phyloP scores from a whole-genome alignment of 2,113 vertebrate genomes.

The Ameiurus melas region DNA sequence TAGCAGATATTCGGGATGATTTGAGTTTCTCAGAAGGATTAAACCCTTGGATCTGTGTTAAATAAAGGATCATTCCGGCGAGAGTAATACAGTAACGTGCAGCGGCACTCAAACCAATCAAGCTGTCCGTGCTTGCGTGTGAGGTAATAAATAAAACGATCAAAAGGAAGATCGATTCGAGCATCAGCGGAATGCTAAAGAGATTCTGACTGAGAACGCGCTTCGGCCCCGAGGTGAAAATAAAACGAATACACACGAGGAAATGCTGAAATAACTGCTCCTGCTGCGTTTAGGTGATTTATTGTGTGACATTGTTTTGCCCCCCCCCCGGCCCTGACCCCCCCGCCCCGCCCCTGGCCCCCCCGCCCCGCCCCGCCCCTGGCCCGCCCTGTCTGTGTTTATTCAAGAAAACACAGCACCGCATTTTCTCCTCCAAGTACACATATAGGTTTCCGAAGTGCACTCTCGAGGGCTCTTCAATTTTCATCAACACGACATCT shows the following conservation, averaged over 20 bases:
- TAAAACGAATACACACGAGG: neutral
- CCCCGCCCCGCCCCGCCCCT: no score
- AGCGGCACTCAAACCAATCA: neutral
- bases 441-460: neutral
- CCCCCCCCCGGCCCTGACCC: no score
- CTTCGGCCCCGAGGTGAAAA: neutral
- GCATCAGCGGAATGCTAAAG: neutral
- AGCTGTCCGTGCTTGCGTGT: neutral
- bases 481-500: neutral
- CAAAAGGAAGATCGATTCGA: neutral
- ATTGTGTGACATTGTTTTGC: neutral
- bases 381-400: no score
- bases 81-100: neutral
- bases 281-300: neutral
- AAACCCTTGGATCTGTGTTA: neutral
- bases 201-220: neutral
- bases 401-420: neutral
- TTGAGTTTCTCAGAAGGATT: neutral
- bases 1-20: neutral
- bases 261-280: neutral
- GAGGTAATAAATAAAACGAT: neutral
- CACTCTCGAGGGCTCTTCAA: neutral
- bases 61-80: neutral
- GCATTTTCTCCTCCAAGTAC: neutral
- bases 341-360: no score